These are phyloP conservation scores for Phenganax stokvisi DNA, from an alignment of 92 coral and sea anemone genomes.

Conservation along the genomic window DNA sequence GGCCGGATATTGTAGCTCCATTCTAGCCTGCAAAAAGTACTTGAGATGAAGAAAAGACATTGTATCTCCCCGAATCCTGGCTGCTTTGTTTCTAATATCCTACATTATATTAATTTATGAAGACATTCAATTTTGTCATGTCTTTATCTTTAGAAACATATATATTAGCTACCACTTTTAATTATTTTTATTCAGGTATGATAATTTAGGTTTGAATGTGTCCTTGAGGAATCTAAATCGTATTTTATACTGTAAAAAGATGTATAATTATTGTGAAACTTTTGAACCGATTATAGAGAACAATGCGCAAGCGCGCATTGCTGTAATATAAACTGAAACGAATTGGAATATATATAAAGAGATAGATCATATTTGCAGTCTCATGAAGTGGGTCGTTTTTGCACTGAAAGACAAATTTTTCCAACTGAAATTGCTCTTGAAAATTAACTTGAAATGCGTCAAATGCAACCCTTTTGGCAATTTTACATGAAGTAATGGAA, in stretches of 20 bases:
- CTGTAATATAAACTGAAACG: slow-evolving; percentile 27
- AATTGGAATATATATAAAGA: neutral
- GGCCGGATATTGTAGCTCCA: too few species aligned
- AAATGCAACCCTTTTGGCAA: too few species aligned
- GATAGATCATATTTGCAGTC: too few species aligned
- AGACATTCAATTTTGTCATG: neutral
- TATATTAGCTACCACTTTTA: neutral
- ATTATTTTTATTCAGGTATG: neutral
- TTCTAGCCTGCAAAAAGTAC: too few species aligned
- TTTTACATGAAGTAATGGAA: too few species aligned
- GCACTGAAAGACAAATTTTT: too few species aligned
- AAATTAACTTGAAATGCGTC: too few species aligned
- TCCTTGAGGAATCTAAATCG: slow-evolving; percentile 2
- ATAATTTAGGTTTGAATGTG: slow-evolving; percentile 3
- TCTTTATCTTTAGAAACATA: neutral
- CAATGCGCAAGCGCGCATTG: neutral
- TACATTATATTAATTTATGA: neutral
- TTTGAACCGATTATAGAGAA: neutral
- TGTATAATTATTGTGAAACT: slow-evolving; percentile 33
- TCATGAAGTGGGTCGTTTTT: too few species aligned
- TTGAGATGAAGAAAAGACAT: too few species aligned
- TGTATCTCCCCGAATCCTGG: too few species aligned
- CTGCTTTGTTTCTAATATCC: neutral
- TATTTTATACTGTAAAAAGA: slow-evolving; percentile 38
- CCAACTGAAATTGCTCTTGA: too few species aligned